Base-by-base conservation (phyloP, 2,113 vertebrate genomes). In the Tichodroma muraria region DNA sequence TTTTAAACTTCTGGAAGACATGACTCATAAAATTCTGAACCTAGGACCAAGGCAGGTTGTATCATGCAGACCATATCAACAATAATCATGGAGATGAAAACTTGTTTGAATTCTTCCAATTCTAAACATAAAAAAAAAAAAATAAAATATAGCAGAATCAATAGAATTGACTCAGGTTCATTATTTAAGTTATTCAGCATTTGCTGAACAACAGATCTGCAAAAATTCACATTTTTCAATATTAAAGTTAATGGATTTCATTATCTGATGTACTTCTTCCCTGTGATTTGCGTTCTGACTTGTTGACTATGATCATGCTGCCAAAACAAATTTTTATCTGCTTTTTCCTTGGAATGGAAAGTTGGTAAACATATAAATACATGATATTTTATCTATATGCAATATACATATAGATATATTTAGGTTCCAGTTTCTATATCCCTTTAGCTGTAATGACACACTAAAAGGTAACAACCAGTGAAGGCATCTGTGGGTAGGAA, bases 381-480 rank as follows among this genome's bases (percentile, higher is more conserved):
- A 60, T 50, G 2, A 30, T 57, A 69, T 79, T 91, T 91, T 81
- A 76, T 73, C 54, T 69, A 23, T 87, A 21, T 37, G 4, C 19
- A 64, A 49, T 54, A 53, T 66, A 50, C 2, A 33, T 70, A 42
- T 11, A 57, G 18, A 61, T 78, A 49, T 56, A 80, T 59, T 79
- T 79, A 23, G 0, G 53, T 73, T 95, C 30, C 11, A 25, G 76
- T 94, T 92, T 92, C 37, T 89, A 4, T 63, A 38, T 61, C 44
- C 23, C 30, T 84, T 92, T 89, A 52, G 23, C 31, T 60, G 21
- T 64, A 91, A 86, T 24, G 27, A n/a, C 17, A 80, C 31, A 56
- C 33, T 95, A 75, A 94, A 93, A 93, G 25, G 40, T 80, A 89
- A 72, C 66, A 75, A 94, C 54, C 90, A 95, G 63, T 42, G 85